A percentile compares a stretch with the other conserved stretches of the same genome.
Evolutionary conservation across 64 coral and sea anemone species (phyloP).

Genomic region (Dendronephthya gigantea): DNA sequence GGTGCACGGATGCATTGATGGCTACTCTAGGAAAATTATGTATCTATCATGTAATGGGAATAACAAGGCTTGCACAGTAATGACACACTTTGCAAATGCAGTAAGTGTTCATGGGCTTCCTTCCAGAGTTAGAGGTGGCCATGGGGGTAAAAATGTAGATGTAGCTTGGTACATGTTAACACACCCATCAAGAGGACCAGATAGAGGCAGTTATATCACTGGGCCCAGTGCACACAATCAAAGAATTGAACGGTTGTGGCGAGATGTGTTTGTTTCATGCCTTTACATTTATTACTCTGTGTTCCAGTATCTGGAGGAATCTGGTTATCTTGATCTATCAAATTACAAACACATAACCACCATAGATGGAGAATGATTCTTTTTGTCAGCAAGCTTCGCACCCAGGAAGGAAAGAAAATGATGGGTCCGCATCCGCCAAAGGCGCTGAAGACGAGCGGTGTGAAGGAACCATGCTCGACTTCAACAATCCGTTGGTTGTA

Average conservation of each 20-base stretch:
- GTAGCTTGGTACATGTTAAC: constrained; percentile 12
- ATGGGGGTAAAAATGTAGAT: neutral
- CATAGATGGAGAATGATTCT: no score
- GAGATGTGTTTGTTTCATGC: constrained; percentile 11
- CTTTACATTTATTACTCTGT: constrained; percentile 22
- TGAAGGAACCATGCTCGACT: no score
- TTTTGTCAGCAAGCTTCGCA: no score
- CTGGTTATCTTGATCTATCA: neutral
- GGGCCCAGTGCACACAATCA: constrained; percentile 9
- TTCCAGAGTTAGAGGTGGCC: neutral
- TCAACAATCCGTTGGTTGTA: no score
- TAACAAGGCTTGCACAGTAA: neutral
- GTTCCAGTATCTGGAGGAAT: constrained; percentile 14
- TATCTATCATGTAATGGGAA: constrained; percentile 9
- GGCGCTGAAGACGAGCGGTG: no score
- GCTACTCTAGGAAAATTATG: constrained; percentile 14
- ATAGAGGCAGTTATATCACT: constrained; percentile 1
- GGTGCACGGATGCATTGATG: constrained; percentile 32
- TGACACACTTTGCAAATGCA: neutral
- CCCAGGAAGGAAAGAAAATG: no score
- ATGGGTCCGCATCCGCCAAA: no score
- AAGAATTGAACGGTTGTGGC: neutral
- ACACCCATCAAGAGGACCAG: constrained; percentile 11
- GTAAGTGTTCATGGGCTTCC: constrained; percentile 2
- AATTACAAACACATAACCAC: neutral